Evolutionary conservation across 2,113 vertebrate genomes (phyloP), one percentile per base, ranked within the genome.

Genomic region (Aviceda subcristata): DNA sequence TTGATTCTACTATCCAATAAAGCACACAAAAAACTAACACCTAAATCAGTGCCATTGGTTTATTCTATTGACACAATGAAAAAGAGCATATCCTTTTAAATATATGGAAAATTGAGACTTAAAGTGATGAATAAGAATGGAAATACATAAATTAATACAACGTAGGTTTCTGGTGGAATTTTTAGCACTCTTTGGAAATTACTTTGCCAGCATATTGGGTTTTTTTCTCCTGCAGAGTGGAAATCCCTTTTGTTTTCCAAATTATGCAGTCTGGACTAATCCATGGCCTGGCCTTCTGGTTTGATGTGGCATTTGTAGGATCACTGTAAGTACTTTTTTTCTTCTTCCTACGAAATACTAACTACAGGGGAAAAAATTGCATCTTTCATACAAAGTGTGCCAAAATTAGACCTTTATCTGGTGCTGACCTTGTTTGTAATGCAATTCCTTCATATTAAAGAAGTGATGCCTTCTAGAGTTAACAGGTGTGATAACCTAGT

Each of bases 251-350:
- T 90, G 97, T 98, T 86, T 99, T 99, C 79, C 97, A 98, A 12
- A 96, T 99, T 76, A 94, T 95, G 29, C 98, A 98, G 81, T 98
- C 99, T 2, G 98, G 98, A 83, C 95, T 99, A 76, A 82, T 99
- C 91, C 98, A 99, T 19, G 98, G 98, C 45, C 97, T 99, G 29
- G 98, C 98, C 3, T 97, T 99, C 85, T 98, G 98, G 98, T 99
- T 99, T 43, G 98, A 99, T 69, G 97, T 98, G 88, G 98, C 98
- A 64, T 99, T 99, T 90, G 84, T 97, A n/a, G 98, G 98, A 63
- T 99, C 98, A 73, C 94, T 95, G 98, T 99, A 80, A 56, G 97
- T 94, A 83, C 57, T 74, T 57, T 55, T 56, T 32, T 39, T 39
- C 67, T 75, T 77, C 26, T 75, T 77, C 21, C 46, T 73, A n/a